phyloP scores from a whole-genome alignment of 2,113 vertebrate genomes.

The Ifrita kowaldi region DNA sequence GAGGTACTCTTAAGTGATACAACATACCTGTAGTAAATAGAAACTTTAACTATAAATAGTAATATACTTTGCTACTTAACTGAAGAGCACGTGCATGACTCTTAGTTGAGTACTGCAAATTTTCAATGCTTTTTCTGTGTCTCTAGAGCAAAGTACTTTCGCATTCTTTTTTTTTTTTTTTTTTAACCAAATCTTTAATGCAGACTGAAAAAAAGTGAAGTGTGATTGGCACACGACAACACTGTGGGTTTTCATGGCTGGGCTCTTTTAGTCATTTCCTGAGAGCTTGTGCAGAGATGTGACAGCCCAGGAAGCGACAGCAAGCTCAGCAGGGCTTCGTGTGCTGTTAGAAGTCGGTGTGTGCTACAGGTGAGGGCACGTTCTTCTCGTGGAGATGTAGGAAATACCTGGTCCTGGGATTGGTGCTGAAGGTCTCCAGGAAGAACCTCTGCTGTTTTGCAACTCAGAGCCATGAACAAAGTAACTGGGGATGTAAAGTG shows the following conservation, averaged over 20 bases:
- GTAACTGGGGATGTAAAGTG: slow-evolving; percentile 20
- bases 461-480: neutral
- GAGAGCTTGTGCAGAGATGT: slow-evolving; percentile 54
- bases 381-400: slow-evolving; percentile 36
- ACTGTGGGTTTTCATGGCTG: slow-evolving; percentile 61
- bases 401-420: neutral
- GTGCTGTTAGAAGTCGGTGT: neutral
- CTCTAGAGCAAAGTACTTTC: slow-evolving; percentile 33
- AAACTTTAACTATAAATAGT: neutral
- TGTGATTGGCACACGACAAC: slow-evolving; percentile 36
- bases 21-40: neutral
- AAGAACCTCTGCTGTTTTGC: slow-evolving; percentile 53
- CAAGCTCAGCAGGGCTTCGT: slow-evolving; percentile 7
- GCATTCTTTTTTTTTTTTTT: neutral
- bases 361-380: neutral
- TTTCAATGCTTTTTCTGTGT: neutral
- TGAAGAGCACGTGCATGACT: neutral
- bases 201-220: slow-evolving; percentile 31
- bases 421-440: slow-evolving; percentile 37
- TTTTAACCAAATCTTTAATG: slow-evolving; percentile 26
- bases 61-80: neutral
- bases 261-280: slow-evolving; percentile 73
- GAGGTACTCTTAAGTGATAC: neutral
- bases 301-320: slow-evolving; percentile 46
- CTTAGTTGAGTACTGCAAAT: neutral